Evolutionary conservation across 2,113 vertebrate species (phyloP), one percentile per base, ranked within the genome.

Genomic region (Speoplatyrhinus poulsoni): DNA sequence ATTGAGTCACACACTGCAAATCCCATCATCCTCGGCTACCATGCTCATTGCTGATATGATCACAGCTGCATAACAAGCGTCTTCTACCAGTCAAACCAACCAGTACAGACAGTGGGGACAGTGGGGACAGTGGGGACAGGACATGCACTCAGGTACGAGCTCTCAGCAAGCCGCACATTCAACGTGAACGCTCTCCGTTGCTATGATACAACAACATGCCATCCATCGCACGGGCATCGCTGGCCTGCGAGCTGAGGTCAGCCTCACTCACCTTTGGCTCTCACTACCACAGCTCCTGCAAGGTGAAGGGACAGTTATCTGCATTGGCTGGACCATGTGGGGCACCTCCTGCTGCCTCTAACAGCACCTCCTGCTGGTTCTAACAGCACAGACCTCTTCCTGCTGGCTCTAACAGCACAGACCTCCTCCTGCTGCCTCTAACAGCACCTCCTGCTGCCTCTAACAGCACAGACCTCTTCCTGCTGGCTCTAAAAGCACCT

Each of bases 251-350:
- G 70, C 78, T 64, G 8, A 17, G 49, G 33, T 61, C 17, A 55
- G 36, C n/a, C 60, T 67, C 72, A 93, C 93, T 93, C 83, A 94
- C 92, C 93, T 83, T 76, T 82, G 54, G 70, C 32, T 72, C 55
- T 89, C 81, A 85, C 55, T 75, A 87, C 62, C 86, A 72, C 80
- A 77, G 26, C 19, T 69, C 89, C 93, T 94, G 87, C 80, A 92
- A 92, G 63, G 80, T 85, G 83, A 89, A 91, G 83, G 72, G 50
- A 92, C 59, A 91, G 70, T 82, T 80, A 85, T 33, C 71, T 77
- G 55, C 69, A 65, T 16, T 47, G 55, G 7, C 16, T 62, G 36
- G 36, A 41, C 4, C 36, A 5, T 41, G 36, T 41, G 5, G 4
- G 4, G 7, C 36, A 41, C 26, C 26, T 26, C 19, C 19, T 26